Evolutionary conservation across 1,140 invertebrate genomes (phyloP).

Genomic region (Helicoverpa armigera): DNA sequence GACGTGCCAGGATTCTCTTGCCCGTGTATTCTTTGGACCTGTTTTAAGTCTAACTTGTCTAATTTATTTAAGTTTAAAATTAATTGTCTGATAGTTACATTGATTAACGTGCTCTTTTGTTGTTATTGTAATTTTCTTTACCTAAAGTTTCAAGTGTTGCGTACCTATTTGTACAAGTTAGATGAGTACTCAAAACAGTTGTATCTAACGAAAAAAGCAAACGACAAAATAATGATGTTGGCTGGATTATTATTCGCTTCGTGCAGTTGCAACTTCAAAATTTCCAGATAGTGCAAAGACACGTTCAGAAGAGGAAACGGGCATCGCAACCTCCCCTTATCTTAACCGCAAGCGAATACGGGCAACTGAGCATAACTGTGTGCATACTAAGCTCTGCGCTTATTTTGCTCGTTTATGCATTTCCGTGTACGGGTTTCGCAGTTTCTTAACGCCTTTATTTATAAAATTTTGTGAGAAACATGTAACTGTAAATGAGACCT

Average conservation of each 20-base stretch:
- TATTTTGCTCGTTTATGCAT: slow-evolving; percentile 42
- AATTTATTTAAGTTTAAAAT: slow-evolving; percentile 24
- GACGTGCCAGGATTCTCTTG: slow-evolving; percentile 26
- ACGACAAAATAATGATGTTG: slow-evolving; percentile 39
- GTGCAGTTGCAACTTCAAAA: slow-evolving; percentile 42
- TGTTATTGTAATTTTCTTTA: too few relatives aligned
- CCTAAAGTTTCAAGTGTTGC: too few relatives aligned
- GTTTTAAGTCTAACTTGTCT: slow-evolving; percentile 17
- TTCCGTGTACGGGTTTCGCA: slow-evolving; percentile 37
- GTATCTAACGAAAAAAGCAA: neutral
- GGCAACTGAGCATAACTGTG: slow-evolving; percentile 46
- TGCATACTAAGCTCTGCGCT: slow-evolving; percentile 30
- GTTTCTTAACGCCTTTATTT: slow-evolving; percentile 41
- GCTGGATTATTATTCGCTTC: slow-evolving; percentile 33
- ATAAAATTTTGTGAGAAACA: slow-evolving; percentile 5
- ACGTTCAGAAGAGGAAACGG: slow-evolving; percentile 37
- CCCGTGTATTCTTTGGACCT: slow-evolving; percentile 1
- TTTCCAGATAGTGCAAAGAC: slow-evolving; percentile 45
- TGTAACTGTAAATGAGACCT: neutral
- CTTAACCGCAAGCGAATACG: slow-evolving; percentile 46
- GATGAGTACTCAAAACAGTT: too few relatives aligned
- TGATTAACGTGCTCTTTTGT: neutral
- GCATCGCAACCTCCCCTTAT: slow-evolving; percentile 40
- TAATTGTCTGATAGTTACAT: slow-evolving; percentile 3
- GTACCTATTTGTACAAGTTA: too few relatives aligned